Base-by-base conservation (phyloP, 2,113 vertebrate genomes). In the Poeciliopsis retropinna region DNA sequence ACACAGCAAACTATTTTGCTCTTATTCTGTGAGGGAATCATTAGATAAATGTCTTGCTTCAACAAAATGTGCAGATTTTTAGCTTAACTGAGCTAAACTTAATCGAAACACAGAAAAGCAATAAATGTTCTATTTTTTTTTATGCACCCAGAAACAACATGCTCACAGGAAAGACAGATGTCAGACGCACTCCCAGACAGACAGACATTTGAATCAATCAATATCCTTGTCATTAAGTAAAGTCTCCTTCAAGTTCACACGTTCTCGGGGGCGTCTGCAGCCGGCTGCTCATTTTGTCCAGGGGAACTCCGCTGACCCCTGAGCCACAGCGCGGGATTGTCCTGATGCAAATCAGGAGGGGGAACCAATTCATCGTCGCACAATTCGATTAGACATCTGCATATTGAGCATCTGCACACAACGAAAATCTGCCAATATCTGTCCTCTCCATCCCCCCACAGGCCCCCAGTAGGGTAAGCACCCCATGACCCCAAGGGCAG, bases 381-480 rank as follows among this genome's bases (percentile, higher is more conserved):
- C 92, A 92, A 93, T 94, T 94, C 86, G 90, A 94, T 94, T 90
- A 92, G 92, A 92, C 93, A 94, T 93, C 93, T 93, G 93, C 93
- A 94, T 92, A 94, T 93, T 92, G 92, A 93, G 93, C 94, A 95
- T 95, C 94, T 94, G 94, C 91, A 89, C 74, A 91, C 90, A 86
- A 86, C 81, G 57, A 92, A 92, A 94, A 93, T 90, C 91, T 90
- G 90, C 85, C 89, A 86, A 90, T 90, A 89, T 83, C 67, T 76
- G 4, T n/a, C 47, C 74, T n/a, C 73, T 60, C 79, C 83, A 28
- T 60, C 88, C 87, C 82, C 82, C 85, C 61, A 37, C 47, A 32
- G 77, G 27, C 84, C 87, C 87, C 83, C 86, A 83, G 65, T 44
- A 5, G 78, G 88, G 87, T 85, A 76, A 89, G 83, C 69, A 75